Evolutionary conservation across 2,888 invertebrate genomes (phyloP), one percentile per base, ranked within the genome.

Genomic region (Drosophila infuscata): DNA sequence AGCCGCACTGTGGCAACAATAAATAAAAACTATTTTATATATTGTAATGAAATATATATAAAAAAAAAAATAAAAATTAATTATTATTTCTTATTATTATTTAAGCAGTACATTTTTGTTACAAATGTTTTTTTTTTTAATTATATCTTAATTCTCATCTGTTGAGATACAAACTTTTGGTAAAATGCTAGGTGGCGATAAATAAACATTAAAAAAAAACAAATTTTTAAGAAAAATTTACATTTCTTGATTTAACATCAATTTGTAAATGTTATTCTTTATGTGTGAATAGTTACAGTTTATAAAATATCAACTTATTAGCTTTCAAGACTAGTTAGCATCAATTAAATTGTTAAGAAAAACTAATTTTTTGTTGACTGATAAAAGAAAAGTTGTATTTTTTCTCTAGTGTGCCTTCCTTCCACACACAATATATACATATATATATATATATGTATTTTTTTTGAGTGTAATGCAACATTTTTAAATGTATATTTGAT

Each of bases 401-500:
- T 32, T 32, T 6, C 57, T 15, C 32, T 57, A 32, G 57, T 57
- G 11, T 6, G 6, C 11, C 11, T 11, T 17, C 20, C 43, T 41
- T 15, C 36, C 36, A n/a, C 17, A 35, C 20, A 20, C 7, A 15
- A 36, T 15, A 36, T 8, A 38, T 17, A 36, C 3, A 17, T 17
- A 3, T 36, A 36, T 15, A 36, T 36, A 36, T 12, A 43, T 20
- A 20, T 12, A 12, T n/a, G 6, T n/a, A 0, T 38, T 43, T 61
- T 67, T 49, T 12, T 12, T 25, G 17, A 56, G 43, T 36, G 74
- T 51, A 60, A 70, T 57, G 52, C 51, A 48, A 75, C 49, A 54
- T 66, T 60, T 68, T 70, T 25, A 65, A 79, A 78, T 79, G 52
- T 62, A 75, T 75, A 72, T 75, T 74, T 74, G 74, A 79, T 79